Evolutionary conservation across 2,888 invertebrate genomes (phyloP), one percentile per base, ranked within the genome.

Genomic region (Cataglyphis cursor): DNA sequence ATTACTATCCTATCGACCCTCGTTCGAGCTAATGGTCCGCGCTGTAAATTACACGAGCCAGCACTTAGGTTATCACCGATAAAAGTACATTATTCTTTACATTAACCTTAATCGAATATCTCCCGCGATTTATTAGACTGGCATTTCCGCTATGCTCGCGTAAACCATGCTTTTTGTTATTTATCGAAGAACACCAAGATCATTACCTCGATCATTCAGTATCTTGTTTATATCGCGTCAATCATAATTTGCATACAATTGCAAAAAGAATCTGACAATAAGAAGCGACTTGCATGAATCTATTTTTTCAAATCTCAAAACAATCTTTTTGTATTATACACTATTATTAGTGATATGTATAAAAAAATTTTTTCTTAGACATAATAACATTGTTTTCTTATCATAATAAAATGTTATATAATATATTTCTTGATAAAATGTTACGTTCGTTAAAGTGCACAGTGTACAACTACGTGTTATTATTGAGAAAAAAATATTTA

Each of bases 21-120:
- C 70, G 70, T 70, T 80, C 70, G 70, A 59, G 78, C 78, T 80
- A 80, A 80, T 80, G 78, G 78, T 35, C 59, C 70, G 59, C 70
- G 78, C 31, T 80, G 78, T 80, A 80, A 80, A 80, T 80, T 80
- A 80, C 78, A 80, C 78, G 70, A 59, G 70, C 78, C 44, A 44
- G 78, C 78, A 80, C 78, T 80, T 80, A 70, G 78, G 59, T 70
- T 59, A 80, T 70, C 70, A 59, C 44, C 78, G 59, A 80, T 80
- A 80, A 80, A 70, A 80, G 78, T 80, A 70, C 78, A 80, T 80
- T 80, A 80, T 80, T 80, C 78, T 70, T 80, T 66, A 59, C 59
- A 44, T 80, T 70, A 59, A 70, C 78, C 78, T 80, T 80, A 59
- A 80, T 80, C 78, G 78, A 80, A 44, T 59, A 59, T 21, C 78